Percentiles rank a stretch among this genome's conserved stretches.
Evolutionary conservation across 2,113 vertebrate genomes (phyloP).

Genomic region (Zingel zingel): DNA sequence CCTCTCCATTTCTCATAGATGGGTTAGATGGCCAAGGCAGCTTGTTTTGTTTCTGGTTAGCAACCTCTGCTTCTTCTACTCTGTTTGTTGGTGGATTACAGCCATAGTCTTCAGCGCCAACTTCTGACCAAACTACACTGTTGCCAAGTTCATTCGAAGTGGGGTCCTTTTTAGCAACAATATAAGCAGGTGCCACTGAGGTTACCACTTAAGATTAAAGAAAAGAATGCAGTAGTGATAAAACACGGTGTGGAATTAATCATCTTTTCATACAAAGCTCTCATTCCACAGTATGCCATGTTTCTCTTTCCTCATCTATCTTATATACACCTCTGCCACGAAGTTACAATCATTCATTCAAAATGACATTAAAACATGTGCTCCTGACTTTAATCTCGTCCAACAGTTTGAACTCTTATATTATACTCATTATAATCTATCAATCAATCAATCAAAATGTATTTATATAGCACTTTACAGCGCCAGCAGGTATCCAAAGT

Average conservation of each 20-base stretch:
- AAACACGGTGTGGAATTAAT: not conserved
- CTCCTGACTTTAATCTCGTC: no score
- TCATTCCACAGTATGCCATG: not conserved
- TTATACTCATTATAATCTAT: no score
- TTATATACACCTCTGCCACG: not conserved
- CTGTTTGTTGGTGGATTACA: no score
- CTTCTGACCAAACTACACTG: not conserved
- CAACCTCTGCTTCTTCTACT: no score
- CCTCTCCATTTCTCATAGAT: no score
- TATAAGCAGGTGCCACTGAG: not conserved
- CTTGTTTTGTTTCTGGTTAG: no score
- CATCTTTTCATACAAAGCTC: not conserved
- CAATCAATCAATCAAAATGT: no score
- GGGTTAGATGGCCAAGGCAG: no score
- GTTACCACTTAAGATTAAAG: not conserved
- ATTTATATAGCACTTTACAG: no score
- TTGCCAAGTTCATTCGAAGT: not conserved
- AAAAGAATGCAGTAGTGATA: not conserved
- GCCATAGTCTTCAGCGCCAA: not conserved
- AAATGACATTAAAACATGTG: not conserved
- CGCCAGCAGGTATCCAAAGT: no score
- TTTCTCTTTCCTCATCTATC: not conserved
- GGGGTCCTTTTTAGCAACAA: not conserved
- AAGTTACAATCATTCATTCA: not conserved
- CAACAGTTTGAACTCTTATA: not conserved